Evolutionary conservation across 2,113 vertebrate genomes (phyloP), one percentile per base, ranked within the genome.

Genomic region (Ifrita kowaldi): DNA sequence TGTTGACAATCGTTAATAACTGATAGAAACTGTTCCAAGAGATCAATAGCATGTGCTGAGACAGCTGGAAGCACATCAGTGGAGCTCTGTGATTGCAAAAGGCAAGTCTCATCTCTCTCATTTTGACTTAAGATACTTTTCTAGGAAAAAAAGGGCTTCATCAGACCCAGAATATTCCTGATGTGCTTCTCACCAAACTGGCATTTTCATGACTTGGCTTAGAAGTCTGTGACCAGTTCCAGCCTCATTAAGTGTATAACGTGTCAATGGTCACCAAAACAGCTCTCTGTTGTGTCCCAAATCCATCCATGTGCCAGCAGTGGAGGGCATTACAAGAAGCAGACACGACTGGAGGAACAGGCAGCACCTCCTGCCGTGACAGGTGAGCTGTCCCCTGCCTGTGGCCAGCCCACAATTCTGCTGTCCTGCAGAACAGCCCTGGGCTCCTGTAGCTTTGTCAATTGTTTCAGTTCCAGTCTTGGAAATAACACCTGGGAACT

Each of bases 151-250:
- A 44, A 16, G 19, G 1, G 3, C 42, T 84, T 64, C 5, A 21
- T 65, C 23, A 35, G 23, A 21, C 21, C 15, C n/a, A 41, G 62
- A 35, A 35, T 56, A 67, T 83, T 70, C 84, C 70, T 23, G 50
- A 26, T 33, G 49, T 79, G 18, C 53, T 0, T 0, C 78, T 68
- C 69, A 32, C 44, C 0, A 0, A 84, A n/a, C 24, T 37, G 44
- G 33, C 68, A 23, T 60, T 55, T 93, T 68, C 8, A 2, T n/a
- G 14, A 4, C 37, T 74, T 81, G 77, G 82, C 69, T 81, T 68
- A 4, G 22, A 68, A 28, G 5, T 28, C 32, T 46, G 33, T 63
- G 39, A 19, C 26, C 35, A 26, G 32, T n/a, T 76, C 42, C 89
- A 87, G 77, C 24, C 47, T 42, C n/a, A 32, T 39, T 39, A n/a